Evolutionary conservation across 23 tunicate genomes (phyloP).

Genomic region (Diplosoma virens): DNA sequence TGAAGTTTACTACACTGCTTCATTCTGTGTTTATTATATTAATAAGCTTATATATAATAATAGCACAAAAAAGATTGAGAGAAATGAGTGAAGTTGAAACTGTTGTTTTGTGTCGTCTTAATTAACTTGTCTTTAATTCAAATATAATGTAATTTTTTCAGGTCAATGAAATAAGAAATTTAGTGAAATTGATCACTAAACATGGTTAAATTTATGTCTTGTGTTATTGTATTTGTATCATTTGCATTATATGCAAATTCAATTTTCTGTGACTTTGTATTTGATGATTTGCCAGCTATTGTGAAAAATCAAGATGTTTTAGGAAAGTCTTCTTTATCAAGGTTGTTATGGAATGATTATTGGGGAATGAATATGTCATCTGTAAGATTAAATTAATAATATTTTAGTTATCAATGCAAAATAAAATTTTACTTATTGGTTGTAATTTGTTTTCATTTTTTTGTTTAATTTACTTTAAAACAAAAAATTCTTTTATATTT

Average conservation of each 20-base stretch:
- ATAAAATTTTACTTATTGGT: background rate
- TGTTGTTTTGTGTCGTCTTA: too few species aligned
- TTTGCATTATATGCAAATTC: conserved; percentile 38
- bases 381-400: conserved; percentile 20
- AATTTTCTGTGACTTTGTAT: conserved; percentile 57
- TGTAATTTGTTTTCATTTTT: background rate
- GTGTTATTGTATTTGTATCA: background rate
- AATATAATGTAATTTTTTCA: background rate
- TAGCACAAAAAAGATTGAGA: too few species aligned
- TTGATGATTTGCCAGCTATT: conserved; percentile 86
- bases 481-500: too few species aligned
- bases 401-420: background rate
- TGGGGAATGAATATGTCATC: conserved; percentile 86
- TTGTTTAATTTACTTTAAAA: too few species aligned
- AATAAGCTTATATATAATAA: too few species aligned
- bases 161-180: background rate
- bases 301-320: conserved; percentile 72
- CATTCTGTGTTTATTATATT: too few species aligned
- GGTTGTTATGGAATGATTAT: conserved; percentile 80
- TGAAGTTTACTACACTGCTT: too few species aligned
- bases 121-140: background rate
- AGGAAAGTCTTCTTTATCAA: conserved; percentile 26
- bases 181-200: too few species aligned
- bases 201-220: background rate
- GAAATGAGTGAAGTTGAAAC: too few species aligned